phyloP scores from a whole-genome alignment of 2,797 vertebrate genomes.

The Malacoraja senta region DNA sequence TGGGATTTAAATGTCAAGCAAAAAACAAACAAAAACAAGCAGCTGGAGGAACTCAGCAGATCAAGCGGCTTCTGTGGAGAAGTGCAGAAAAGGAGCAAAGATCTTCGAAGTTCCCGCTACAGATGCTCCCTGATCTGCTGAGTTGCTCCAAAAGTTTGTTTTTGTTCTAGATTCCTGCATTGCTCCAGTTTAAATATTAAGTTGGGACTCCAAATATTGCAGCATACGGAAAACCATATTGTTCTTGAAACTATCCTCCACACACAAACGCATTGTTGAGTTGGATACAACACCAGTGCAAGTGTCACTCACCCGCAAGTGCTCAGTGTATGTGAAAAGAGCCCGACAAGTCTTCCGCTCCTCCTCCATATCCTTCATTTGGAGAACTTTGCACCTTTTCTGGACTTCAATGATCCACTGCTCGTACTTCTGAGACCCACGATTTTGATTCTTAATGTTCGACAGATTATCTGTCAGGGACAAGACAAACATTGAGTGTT shows the following conservation, averaged over 20 bases:
- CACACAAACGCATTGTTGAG: background rate
- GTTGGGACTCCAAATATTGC: background rate
- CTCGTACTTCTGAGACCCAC: constrained; percentile 66
- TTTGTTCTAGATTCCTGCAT: too few relatives aligned
- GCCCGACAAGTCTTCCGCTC: constrained; percentile 61
- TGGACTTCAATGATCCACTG: constrained; percentile 63
- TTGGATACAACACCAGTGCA: background rate
- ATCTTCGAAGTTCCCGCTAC: too few relatives aligned
- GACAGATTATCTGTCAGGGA: constrained; percentile 50
- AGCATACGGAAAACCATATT: background rate
- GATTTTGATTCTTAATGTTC: constrained; percentile 48
- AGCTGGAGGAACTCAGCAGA: too few relatives aligned
- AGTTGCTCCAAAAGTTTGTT: too few relatives aligned
- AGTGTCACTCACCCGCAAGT: constrained; percentile 54
- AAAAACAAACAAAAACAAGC: too few relatives aligned
- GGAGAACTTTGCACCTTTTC: constrained; percentile 55
- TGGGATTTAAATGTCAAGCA: too few relatives aligned
- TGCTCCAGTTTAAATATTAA: background rate
- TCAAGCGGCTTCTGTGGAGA: too few relatives aligned
- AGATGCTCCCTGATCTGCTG: too few relatives aligned
- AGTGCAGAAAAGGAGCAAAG: too few relatives aligned
- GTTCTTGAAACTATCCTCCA: background rate
- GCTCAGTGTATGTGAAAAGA: constrained; percentile 62
- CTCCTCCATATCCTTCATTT: constrained; percentile 52
- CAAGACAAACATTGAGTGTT: background rate